Percentiles rank a stretch among this genome's conserved stretches.
Evolutionary conservation across 2,888 invertebrate species (phyloP).

Genomic region (Macropis europaea): DNA sequence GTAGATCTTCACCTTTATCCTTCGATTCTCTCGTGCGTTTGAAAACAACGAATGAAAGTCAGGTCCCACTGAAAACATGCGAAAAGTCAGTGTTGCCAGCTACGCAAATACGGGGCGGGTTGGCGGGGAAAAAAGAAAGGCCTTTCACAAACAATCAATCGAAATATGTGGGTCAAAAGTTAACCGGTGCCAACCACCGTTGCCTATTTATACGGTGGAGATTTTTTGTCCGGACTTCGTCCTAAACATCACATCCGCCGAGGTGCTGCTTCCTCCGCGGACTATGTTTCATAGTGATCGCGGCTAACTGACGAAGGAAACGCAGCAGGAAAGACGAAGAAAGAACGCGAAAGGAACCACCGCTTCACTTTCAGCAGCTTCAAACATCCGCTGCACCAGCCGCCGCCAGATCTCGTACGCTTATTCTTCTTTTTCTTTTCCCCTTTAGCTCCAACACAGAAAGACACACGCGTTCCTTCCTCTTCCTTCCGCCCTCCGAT

Average conservation of each 20-base stretch:
- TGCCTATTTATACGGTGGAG: slow-evolving; percentile 65
- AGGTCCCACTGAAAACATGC: no score
- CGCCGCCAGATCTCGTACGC: slow-evolving; percentile 61
- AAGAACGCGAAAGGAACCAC: slow-evolving; percentile 66
- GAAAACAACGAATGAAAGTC: no score
- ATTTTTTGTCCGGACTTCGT: slow-evolving; percentile 62
- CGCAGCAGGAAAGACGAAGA: slow-evolving; percentile 48
- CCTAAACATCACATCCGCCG: slow-evolving; percentile 75
- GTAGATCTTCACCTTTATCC: no score
- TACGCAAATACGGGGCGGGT: no score
- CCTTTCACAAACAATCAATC: slow-evolving; percentile 46
- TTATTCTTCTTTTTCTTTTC: slow-evolving; percentile 35
- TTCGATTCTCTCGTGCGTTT: no score
- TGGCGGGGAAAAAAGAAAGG: not conserved
- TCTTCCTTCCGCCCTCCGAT: slow-evolving; percentile 14
- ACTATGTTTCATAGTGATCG: slow-evolving; percentile 51
- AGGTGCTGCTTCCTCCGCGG: slow-evolving; percentile 64
- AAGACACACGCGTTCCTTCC: slow-evolving; percentile 36
- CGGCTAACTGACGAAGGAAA: slow-evolving; percentile 47
- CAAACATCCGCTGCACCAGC: slow-evolving; percentile 73
- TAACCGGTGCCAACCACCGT: slow-evolving; percentile 59
- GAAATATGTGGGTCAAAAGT: slow-evolving; percentile 54
- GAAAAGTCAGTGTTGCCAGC: no score
- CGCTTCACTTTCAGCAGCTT: slow-evolving; percentile 62
- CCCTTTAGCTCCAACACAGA: slow-evolving; percentile 44